Conservation (phyloP, 2,888 invertebrate species). For the Stenodera caucasica region DNA sequence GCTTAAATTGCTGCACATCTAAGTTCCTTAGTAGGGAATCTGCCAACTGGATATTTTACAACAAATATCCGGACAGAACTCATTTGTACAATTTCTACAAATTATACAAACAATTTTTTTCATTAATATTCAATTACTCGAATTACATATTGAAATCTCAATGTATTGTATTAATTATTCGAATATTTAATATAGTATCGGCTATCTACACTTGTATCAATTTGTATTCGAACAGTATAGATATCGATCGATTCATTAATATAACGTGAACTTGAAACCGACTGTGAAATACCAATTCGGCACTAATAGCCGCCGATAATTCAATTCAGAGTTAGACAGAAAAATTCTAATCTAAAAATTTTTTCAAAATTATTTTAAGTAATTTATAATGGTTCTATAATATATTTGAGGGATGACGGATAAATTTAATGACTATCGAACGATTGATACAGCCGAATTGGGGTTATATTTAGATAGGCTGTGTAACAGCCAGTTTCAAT, state of each 20-base stretch:
- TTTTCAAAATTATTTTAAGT: too few species aligned
- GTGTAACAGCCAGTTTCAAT: neutral
- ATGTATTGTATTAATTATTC: neutral
- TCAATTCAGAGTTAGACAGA: too few species aligned
- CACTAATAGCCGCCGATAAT: neutral
- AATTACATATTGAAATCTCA: neutral
- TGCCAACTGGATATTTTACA: constrained; percentile 51
- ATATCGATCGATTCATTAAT: constrained; percentile 3
- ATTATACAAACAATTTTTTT: constrained; percentile 31
- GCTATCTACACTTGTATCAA: neutral
- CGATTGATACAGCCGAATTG: neutral
- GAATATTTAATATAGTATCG: neutral
- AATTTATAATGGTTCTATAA: neutral
- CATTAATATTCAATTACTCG: neutral
- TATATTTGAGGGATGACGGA: neutral
- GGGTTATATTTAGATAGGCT: neutral
- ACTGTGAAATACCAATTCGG: neutral
- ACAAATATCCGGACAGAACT: constrained; percentile 48
- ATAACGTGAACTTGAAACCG: constrained; percentile 3
- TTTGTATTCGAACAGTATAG: neutral
- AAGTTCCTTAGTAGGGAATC: constrained; percentile 52
- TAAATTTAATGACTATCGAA: neutral
- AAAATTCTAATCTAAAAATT: too few species aligned
- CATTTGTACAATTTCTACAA: constrained; percentile 50
- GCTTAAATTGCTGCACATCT: constrained; percentile 56